Evolutionary conservation across 2,113 vertebrate genomes (phyloP).

Genomic region (Nothocercus nigrocapillus): DNA sequence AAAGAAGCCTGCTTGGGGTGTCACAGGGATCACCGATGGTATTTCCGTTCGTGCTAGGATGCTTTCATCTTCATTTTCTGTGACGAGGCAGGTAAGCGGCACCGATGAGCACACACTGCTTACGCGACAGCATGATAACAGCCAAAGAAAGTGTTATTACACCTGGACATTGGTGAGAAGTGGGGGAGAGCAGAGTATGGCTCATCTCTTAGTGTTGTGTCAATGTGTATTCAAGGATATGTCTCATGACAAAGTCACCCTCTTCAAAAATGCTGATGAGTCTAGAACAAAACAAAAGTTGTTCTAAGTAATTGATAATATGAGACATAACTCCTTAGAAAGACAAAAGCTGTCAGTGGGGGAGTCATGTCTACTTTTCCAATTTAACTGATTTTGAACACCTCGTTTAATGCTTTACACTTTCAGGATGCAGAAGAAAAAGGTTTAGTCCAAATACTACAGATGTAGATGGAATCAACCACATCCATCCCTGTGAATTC

Average conservation of each 20-base stretch:
- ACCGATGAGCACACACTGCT: neutral
- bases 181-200: neutral
- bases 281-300: neutral
- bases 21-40: too few relatives aligned
- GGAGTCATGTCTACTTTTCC: neutral
- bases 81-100: neutral
- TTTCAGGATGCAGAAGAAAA: neutral
- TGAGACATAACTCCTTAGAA: neutral
- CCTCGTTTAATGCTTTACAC: neutral
- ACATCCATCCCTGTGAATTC: neutral
- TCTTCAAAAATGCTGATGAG: neutral
- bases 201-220: neutral
- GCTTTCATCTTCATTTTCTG: neutral
- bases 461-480: neutral
- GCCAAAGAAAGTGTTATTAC: neutral
- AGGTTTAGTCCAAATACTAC: neutral
- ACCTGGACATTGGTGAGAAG: neutral
- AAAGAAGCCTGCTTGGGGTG: neutral
- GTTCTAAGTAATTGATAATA: neutral
- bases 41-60: neutral
- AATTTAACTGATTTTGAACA: neutral
- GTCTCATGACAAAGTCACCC: neutral
- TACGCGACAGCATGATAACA: neutral
- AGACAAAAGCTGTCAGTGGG: neutral
- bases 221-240: neutral